A percentile compares a stretch with the other conserved stretches of the same genome.
Conservation (phyloP, 1,140 invertebrate species). For the Lucilia sericata region DNA sequence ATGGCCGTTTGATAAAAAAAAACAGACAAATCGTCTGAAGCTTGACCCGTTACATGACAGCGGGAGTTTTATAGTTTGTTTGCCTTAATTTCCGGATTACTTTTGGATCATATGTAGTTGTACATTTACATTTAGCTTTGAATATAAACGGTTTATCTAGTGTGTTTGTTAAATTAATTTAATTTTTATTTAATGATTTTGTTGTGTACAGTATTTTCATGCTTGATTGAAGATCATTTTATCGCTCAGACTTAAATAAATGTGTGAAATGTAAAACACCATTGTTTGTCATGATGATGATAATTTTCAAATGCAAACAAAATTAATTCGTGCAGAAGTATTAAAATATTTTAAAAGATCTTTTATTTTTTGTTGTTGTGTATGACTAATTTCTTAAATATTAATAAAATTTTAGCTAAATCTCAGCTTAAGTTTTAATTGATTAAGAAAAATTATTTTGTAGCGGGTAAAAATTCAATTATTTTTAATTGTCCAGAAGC, state of each 20-base stretch:
- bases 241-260: not conserved
- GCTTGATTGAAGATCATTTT: conserved; percentile 9
- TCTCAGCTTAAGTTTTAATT: not conserved
- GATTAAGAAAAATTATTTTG: not conserved
- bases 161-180: conserved; percentile 18
- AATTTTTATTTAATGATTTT: conserved; percentile 24
- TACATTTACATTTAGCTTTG: not conserved
- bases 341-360: not conserved
- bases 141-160: too few relatives aligned
- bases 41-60: not conserved
- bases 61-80: not conserved
- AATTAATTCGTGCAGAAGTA: not conserved
- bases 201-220: conserved; percentile 17
- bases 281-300: not conserved
- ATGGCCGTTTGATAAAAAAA: not conserved
- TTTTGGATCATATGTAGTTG: not conserved
- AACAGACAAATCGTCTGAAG: not conserved
- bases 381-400: conserved; percentile 23
- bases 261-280: not conserved
- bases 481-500: not conserved
- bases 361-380: not conserved
- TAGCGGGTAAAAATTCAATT: not conserved
- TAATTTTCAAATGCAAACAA: not conserved
- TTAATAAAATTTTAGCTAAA: not conserved
- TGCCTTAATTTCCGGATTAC: not conserved